Evolutionary conservation across 2,113 vertebrate species (phyloP).

Genomic region (Oreochromis tanganicae): DNA sequence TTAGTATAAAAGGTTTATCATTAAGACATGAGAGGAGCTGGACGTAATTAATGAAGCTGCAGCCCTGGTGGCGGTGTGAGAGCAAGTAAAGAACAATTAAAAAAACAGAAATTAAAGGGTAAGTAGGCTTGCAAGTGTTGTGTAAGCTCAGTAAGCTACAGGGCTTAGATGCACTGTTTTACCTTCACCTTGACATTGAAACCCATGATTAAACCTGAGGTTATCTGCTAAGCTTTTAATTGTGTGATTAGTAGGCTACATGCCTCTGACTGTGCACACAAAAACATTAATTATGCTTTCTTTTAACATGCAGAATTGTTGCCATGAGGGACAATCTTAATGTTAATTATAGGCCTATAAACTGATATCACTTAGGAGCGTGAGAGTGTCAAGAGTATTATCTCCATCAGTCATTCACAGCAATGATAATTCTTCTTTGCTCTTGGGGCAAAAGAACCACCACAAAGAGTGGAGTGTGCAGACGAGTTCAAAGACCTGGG

Average conservation of each 20-base stretch:
- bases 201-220: not conserved
- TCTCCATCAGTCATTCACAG: too few species aligned
- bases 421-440: too few species aligned
- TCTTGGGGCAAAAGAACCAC: not conserved
- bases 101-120: not conserved
- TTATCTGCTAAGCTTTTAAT: not conserved
- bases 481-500: rapidly evolving
- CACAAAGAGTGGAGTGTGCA: not conserved
- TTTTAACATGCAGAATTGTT: too few species aligned
- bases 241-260: rapidly evolving
- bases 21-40: rapidly evolving
- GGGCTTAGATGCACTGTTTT: not conserved
- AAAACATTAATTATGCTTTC: not conserved
- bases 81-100: not conserved
- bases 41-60: not conserved
- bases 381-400: too few species aligned
- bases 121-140: not conserved
- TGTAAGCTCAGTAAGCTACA: not conserved
- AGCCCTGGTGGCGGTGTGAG: rapidly evolving
- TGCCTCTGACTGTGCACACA: not conserved
- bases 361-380: too few species aligned
- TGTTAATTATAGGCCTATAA: too few species aligned
- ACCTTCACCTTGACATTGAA: not conserved
- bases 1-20: not conserved
- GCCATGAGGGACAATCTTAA: too few species aligned